phyloP scores from a whole-genome alignment of 2,888 invertebrate genomes.

The Podabrus alpinus region DNA sequence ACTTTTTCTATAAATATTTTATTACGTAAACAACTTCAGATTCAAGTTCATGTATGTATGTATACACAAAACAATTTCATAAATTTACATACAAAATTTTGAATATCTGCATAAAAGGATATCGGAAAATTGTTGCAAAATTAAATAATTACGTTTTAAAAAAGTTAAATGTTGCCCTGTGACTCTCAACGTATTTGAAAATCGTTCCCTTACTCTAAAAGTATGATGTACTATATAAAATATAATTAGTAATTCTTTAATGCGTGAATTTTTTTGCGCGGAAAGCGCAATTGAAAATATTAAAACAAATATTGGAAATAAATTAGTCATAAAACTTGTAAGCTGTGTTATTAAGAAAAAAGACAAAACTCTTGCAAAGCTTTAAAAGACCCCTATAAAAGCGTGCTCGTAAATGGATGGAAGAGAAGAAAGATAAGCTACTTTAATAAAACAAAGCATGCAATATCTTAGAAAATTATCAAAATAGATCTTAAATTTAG shows the following conservation, averaged over 20 bases:
- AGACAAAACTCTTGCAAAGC: not conserved
- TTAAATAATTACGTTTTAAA: not conserved
- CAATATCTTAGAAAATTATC: not conserved
- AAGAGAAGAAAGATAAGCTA: not conserved
- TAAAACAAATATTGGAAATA: not conserved
- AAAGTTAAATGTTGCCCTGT: no score
- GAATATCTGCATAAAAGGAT: not conserved
- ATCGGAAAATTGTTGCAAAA: not conserved
- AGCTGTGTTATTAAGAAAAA: not conserved
- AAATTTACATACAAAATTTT: not conserved
- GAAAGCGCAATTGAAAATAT: not conserved
- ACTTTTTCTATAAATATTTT: not conserved
- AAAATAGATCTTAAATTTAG: constrained; percentile 1
- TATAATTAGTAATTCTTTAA: no score
- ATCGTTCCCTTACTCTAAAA: no score
- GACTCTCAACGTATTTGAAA: no score
- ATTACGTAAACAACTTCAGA: not conserved
- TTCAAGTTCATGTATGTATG: not conserved
- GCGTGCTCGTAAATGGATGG: not conserved
- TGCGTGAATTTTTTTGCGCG: not conserved
- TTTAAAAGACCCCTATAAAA: not conserved
- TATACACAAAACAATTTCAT: not conserved
- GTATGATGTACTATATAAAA: no score
- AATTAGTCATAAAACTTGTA: not conserved
- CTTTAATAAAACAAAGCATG: not conserved